phyloP scores from a whole-genome alignment of 1,140 invertebrate species.

The Mercenaria mercenaria region DNA sequence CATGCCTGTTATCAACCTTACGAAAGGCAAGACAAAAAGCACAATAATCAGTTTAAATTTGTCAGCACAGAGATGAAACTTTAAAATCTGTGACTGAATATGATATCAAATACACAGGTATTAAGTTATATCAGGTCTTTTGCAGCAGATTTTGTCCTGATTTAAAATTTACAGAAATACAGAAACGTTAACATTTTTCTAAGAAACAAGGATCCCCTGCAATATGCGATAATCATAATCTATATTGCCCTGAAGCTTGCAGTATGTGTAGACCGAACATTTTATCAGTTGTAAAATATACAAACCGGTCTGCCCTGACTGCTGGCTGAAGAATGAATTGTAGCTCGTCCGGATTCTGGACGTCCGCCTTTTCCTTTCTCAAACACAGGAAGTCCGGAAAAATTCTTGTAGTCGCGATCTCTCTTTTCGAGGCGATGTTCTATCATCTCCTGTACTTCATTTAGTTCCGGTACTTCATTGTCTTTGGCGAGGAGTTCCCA shows the following conservation, averaged over 20 bases:
- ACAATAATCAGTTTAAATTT: no score
- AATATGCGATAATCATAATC: no score
- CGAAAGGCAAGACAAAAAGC: no score
- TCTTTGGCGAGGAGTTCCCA: constrained; percentile 61
- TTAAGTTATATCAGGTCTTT: not conserved
- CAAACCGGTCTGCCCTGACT: not conserved
- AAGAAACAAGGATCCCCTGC: no score
- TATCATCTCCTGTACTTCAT: constrained; percentile 34
- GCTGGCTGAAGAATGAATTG: not conserved
- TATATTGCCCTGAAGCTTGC: not conserved
- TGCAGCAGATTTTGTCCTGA: not conserved
- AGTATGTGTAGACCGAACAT: no score
- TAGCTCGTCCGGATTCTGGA: constrained; percentile 21
- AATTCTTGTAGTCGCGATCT: constrained; percentile 53
- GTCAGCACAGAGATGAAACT: no score
- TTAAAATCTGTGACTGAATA: no score
- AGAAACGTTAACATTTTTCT: no score
- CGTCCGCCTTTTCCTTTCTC: constrained; percentile 53
- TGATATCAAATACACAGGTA: not conserved
- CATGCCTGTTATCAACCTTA: no score
- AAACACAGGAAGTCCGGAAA: constrained; percentile 45
- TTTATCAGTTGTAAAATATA: no score
- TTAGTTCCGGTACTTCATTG: constrained; percentile 34
- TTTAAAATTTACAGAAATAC: no score
- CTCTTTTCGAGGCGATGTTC: constrained; percentile 27